A percentile compares a stretch with the other conserved stretches of the same genome.
These are phyloP conservation scores for Rhysida immarginata DNA, from an alignment of 1,140 invertebrate genomes.

Conservation along the genomic window DNA sequence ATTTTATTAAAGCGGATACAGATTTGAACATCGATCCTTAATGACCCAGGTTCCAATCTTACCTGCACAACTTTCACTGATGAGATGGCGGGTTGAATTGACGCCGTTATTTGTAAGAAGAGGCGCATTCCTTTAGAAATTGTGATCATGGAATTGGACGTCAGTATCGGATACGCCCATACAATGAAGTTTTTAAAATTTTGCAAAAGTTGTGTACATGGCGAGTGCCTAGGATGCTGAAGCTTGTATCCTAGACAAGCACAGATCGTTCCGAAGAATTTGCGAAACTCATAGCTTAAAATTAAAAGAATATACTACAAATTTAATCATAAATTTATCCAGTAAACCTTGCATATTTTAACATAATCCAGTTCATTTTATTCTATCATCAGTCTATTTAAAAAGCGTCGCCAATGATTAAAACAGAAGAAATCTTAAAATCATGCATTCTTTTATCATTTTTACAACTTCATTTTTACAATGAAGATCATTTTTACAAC, in stretches of 20 bases:
- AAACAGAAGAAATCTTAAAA: no score
- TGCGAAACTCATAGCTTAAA: no score
- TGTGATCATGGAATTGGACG: background rate
- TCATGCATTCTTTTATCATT: no score
- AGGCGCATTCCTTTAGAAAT: background rate
- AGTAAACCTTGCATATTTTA: no score
- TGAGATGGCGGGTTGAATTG: background rate
- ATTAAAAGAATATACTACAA: no score
- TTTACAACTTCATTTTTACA: no score
- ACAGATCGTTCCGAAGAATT: background rate
- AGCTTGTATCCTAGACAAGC: no score
- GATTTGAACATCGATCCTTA: background rate
- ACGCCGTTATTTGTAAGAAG: background rate
- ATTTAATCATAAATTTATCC: no score
- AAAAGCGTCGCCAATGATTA: no score
- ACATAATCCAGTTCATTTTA: no score
- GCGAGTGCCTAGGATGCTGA: background rate
- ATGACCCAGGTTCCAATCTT: background rate
- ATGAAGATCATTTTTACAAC: no score
- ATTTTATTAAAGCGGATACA: background rate
- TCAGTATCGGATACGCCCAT: background rate
- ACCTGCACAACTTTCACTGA: background rate
- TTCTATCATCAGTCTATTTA: no score
- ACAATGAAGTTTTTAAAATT: background rate
- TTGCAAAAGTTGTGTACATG: background rate